A percentile compares a stretch with the other conserved stretches of the same genome.
phyloP scores from a whole-genome alignment of 1,140 invertebrate species.

The Pseudoatta argentina region DNA sequence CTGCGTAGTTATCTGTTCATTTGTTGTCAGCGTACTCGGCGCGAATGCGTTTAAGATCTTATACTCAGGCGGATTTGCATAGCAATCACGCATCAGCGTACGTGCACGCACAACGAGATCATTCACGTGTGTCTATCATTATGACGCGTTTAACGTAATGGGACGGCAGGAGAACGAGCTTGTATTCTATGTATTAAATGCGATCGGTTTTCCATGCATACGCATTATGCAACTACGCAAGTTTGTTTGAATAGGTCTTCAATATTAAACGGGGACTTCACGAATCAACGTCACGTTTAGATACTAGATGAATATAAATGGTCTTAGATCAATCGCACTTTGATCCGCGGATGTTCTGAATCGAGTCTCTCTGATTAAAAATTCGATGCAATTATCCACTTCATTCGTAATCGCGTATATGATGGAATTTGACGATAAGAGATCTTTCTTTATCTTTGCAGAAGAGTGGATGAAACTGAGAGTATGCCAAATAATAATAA shows the following conservation, averaged over 20 bases:
- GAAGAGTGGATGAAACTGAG: background rate
- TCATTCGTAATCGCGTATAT: background rate
- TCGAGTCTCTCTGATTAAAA: conserved; percentile 17
- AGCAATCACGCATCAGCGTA: background rate
- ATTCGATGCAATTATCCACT: background rate
- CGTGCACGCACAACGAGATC: conserved; percentile 20
- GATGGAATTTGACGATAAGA: conserved; percentile 5
- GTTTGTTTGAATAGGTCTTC: background rate
- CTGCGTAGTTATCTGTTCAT: conserved; percentile 16
- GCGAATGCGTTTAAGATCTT: background rate
- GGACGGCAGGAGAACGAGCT: background rate
- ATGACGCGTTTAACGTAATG: conserved; percentile 23
- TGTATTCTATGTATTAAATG: background rate
- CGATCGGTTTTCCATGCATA: conserved; percentile 6
- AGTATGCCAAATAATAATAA: background rate
- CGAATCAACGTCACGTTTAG: background rate
- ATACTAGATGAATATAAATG: conserved; percentile 17
- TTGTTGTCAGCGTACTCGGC: conserved; percentile 9
- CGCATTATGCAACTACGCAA: conserved; percentile 9
- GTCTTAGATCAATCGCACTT: conserved; percentile 24
- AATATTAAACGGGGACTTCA: conserved; percentile 1
- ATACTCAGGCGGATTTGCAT: conserved; percentile 20
- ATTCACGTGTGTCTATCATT: conserved; percentile 31
- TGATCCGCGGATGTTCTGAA: conserved; percentile 15
- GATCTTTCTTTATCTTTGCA: background rate